Evolutionary conservation across 2,888 invertebrate genomes (phyloP), one percentile per base, ranked within the genome.

Genomic region (Saturnia pavonia): DNA sequence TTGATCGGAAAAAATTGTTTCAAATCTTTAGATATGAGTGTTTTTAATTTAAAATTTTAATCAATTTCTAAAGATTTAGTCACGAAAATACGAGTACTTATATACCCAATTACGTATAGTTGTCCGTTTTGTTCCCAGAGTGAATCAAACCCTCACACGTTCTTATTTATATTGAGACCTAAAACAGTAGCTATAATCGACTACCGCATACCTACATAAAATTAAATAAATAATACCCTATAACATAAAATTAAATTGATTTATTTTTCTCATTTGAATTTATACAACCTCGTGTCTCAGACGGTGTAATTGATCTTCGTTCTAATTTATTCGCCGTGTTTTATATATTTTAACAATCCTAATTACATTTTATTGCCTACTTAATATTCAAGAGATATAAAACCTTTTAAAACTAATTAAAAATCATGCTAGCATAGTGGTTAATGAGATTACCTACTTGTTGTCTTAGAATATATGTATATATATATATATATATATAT

Each of bases 361-460:
- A 54, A 70, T 70, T 67, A 42, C 25, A 65, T 66, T 70, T 66
- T 70, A 70, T 54, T 54, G 42, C 54, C 66, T 70, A 42, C 51
- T 70, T 70, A 70, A 70, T 70, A 70, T 70, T 70, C 54, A n/a
- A 40, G 25, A 8, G 19, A 42, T 66, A 70, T 70, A 70, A 70
- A 70, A 70, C 66, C 70, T 67, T 70, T 70, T 70, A 67, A 70
- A 70, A 40, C 34, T n/a, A 57, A 57, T 57, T 57, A 57, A 57
- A 27, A 57, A 14, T 25, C 25, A 57, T 57, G 57, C 25, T 57
- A 57, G 57, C 57, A 57, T 25, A 25, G 57, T 14, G 57, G 14
- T 25, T 27, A 57, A 57, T 57, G 57, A 57, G 57, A 57, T 57
- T 25, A 57, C 7, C 9, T 57, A 2, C 4, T 12, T 25, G 12